Base-by-base conservation (phyloP, 2,113 vertebrate species). In the Cephalopholis sonnerati region DNA sequence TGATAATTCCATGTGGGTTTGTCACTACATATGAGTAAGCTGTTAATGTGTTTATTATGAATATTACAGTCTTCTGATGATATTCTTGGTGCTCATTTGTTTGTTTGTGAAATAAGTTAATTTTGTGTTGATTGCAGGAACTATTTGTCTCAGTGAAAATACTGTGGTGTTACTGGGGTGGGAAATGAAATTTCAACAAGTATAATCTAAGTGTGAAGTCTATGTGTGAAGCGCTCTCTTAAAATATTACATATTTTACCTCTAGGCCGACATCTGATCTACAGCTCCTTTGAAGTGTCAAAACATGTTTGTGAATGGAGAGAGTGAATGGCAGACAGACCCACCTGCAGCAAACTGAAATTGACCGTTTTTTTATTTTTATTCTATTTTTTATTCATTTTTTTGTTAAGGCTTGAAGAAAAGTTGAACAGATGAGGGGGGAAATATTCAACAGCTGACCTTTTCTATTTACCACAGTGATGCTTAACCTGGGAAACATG, bases 391-490 rank as follows among this genome's bases (percentile, higher is more conserved):
- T 36, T 1, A 36, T 36, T 36, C 7, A 2, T 44, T 44, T 66
- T 87, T 91, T 81, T 87, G 22, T 73, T n/a, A 32, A 76, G 61
- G 62, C 65, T 89, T 7, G 12, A 71, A 67, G 68, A 74, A 76
- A 77, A 57, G 61, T 66, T 83, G 61, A 77, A 75, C 39, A 29
- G 73, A 80, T 1, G 5, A 7, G 32, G 24, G 39, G 32, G 48
- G 55, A 85, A 71, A 80, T 87, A 90, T 91, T 86, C 81, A 90
- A 61, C 71, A 61, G 51, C 72, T 90, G 90, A 93, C 91, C 93
- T 94, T 94, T 93, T 84, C 84, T 72, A 51, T 91, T 87, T 83
- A 83, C 75, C 68, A 62, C 77, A 41, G 74, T 59, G 59, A 81
- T 73, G 84, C 78, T 85, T 87, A 93, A 87, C 77, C 84, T 71